Base-by-base conservation (phyloP, 1,140 invertebrate genomes). In the Rhyzopertha dominica region DNA sequence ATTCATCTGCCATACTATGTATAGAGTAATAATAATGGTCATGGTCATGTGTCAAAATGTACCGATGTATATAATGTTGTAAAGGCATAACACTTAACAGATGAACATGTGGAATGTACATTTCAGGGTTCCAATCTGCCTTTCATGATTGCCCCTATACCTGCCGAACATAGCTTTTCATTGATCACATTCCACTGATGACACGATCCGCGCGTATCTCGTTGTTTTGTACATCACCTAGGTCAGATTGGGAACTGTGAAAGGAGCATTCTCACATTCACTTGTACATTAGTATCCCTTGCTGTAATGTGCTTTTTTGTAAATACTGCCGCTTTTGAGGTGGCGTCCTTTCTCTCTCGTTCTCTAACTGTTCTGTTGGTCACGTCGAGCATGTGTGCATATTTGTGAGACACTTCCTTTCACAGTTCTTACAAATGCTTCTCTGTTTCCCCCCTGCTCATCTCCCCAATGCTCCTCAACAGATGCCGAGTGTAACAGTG, bases 401-500 rank as follows among this genome's bases (percentile, higher is more conserved):
- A 74, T 75, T 77, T 76, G 76, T 80, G 77, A 81, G 76, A 78
- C 79, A 76, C 77, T 78, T 81, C 77, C 78, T 81, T 80, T 81
- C 79, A 80, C 77, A 74, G 77, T 80, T 81, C 78, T 81, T 76
- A 80, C 67, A 75, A 73, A 75, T 75, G 78, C 73, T 78, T 76
- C 75, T 77, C 80, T 80, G 74, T 69, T 73, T 77, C 73, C n/a
- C n/a, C n/a, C n/a, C 73, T 73, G 71, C 71, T 63, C 62, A 62
- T 51, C n/a, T n/a, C 53, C 56, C 56, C 54, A 49, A 58, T 55
- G 55, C 58, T 39, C 45, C 56, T 66, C n/a, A n/a, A 60, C 80
- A 89, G 87, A 87, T 75, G 83, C 82, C 75, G 84, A 90, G 80
- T 94, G 90, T 74, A 83, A 83, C 71, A 84, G 81, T 68, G 87